These are phyloP conservation scores for Coenobita brevimanus DNA, from an alignment of 1,140 invertebrate species.

Conservation along the genomic window DNA sequence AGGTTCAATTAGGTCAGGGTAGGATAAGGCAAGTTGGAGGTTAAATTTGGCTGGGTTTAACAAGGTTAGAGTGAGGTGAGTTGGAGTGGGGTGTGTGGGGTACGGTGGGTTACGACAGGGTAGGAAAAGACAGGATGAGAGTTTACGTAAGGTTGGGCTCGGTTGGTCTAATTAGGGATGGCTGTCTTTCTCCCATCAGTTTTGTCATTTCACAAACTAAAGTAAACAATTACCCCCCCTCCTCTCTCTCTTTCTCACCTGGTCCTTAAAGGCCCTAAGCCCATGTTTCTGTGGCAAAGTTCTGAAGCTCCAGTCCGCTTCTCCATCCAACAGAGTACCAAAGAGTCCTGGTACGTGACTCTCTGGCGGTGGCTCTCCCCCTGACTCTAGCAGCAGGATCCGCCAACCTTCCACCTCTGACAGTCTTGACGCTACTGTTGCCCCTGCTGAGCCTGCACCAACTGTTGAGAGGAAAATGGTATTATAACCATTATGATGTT, in stretches of 20 bases:
- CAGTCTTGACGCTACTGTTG: conserved; percentile 71
- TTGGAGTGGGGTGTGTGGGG: too few relatives aligned
- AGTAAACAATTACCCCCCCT: neutral
- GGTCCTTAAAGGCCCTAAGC: conserved; percentile 29
- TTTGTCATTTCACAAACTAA: neutral
- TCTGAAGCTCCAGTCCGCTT: conserved; percentile 28
- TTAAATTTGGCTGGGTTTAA: too few relatives aligned
- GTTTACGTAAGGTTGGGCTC: too few relatives aligned
- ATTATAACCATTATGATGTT: neutral
- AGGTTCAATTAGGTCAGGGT: neutral
- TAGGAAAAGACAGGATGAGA: too few relatives aligned
- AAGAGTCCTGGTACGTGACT: conserved; percentile 37
- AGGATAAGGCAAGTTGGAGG: too few relatives aligned
- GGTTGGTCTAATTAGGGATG: too few relatives aligned
- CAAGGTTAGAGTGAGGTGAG: too few relatives aligned
- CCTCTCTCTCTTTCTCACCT: neutral
- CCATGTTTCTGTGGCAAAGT: neutral
- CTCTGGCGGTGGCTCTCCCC: conserved; percentile 57
- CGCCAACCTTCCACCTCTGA: conserved; percentile 68
- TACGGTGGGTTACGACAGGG: too few relatives aligned
- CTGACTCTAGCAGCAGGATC: conserved; percentile 72
- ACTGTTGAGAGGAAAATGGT: conserved; percentile 13
- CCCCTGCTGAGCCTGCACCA: conserved; percentile 68
- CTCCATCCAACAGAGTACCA: conserved; percentile 7
- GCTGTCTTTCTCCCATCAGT: neutral